Base-by-base conservation (phyloP, 2,797 vertebrate genomes). In the Syngnathus acus region DNA sequence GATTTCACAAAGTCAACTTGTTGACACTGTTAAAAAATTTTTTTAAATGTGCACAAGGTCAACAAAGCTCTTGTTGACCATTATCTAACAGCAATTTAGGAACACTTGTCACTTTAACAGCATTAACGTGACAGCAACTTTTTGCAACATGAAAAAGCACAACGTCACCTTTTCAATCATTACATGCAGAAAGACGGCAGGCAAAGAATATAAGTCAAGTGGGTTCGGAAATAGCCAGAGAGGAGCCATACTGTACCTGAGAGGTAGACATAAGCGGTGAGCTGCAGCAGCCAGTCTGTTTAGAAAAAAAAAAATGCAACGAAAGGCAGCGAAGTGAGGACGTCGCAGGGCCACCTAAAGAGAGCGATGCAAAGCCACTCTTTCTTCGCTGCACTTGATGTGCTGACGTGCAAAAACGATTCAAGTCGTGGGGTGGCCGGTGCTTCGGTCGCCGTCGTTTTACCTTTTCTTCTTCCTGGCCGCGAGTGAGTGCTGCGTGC, bases 161-260 rank as follows among this genome's bases (percentile, higher is more conserved):
- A 6, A 71, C 55, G 13, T 57, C 26, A 57, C 26, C 54, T 57
- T 32, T 57, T 57, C 10, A 37, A 57, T 57, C 32, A 1, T 37
- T 17, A 17, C 14, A 57, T 37, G 14, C 13, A 17, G 2, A 57
- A 37, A 37, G 2, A n/a, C 8, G 50, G 19, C 50, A 9, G 17
- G 47, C 23, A 37, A 37, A 54, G 40, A 53, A 63, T 70, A 9
- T 64, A 70, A 54, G 32, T 26, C 70, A 78, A 83, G 65, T 75
- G 79, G 69, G 72, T 79, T 23, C 75, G 43, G 84, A 23, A 45
- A 78, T 69, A 73, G 32, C 26, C 55, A 38, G 38, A 38, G 32
- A 7, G 55, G 7, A 79, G 81, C 77, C 88, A 88, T 91, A 93
- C 92, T 81, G 80, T 92, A 93, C 92, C 92, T 93, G 89, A 78